Evolutionary conservation across 1,140 invertebrate genomes (phyloP), one percentile per base, ranked within the genome.

Genomic region (Lycorma delicatula): DNA sequence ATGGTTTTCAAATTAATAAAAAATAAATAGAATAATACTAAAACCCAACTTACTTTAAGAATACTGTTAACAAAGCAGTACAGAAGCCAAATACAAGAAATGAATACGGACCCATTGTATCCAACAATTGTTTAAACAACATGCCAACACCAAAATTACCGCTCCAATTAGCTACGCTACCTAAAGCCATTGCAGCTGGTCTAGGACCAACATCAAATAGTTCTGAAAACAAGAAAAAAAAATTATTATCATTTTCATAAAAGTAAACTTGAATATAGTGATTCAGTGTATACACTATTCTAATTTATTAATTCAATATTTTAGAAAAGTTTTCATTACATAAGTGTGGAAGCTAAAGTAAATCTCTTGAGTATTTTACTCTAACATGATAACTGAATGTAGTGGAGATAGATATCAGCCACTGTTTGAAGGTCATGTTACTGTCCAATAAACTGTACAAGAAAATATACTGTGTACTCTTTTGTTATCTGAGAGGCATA

Each of bases 111-210:
- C 83, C 84, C 46, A 89, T 78, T n/a, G 67, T 50, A 9, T 64
- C 70, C 60, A 84, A 77, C 52, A 92, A 67, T 1, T 73, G 70
- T n/a, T 83, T 86, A 74, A 93, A 91, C 22, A 78, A 74, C 75
- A 92, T 83, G 23, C 86, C 91, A 58, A 95, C 84, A n/a, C 89
- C 66, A 68, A 96, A 93, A 72, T 94, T 96, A 28, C 86, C 87
- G 1, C 80, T 77, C 93, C 93, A 96, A 71, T 95, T 97, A 27
- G 84, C 81, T 61, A 93, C 77, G 56, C 90, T 91, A 13, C 91
- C 90, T 59, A 94, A 77, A 48, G 90, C 84, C 84, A 94, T 93
- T 29, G 89, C 91, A 36, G 82, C 80, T 0, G 90, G 81, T 48
- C 90, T 79, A 1, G 91, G 85, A 1, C 83, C 86, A 58, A 93